Evolutionary conservation across 1,140 invertebrate genomes (phyloP).

Genomic region (Drosophila seguyi): DNA sequence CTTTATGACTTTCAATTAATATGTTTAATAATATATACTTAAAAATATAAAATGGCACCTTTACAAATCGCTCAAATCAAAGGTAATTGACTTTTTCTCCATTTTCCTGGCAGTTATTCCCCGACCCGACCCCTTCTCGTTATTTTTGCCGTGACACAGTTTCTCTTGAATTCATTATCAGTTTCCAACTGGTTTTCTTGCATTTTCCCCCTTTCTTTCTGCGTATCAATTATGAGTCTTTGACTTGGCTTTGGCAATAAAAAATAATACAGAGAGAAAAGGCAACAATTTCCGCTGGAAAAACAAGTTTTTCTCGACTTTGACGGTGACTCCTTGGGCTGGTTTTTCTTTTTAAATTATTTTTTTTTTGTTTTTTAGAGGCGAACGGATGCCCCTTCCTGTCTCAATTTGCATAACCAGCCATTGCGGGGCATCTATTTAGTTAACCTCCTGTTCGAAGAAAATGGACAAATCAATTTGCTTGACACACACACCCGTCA

Average conservation of each 20-base stretch:
- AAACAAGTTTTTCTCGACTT: conserved; percentile 46
- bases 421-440: conserved; percentile 27
- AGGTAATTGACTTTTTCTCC: conserved; percentile 5
- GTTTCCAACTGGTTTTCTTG: conserved; percentile 39
- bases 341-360: conserved; percentile 14
- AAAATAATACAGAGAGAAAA: conserved; percentile 2
- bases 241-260: conserved; percentile 24
- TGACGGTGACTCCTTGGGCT: no score
- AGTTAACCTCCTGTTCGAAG: conserved; percentile 26
- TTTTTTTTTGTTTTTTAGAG: neutral
- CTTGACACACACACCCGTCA: conserved; percentile 14
- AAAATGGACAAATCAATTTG: conserved; percentile 60
- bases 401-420: conserved; percentile 35
- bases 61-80: neutral
- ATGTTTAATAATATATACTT: neutral
- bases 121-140: no score
- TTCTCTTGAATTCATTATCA: conserved; percentile 42
- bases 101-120: neutral
- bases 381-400: conserved; percentile 34
- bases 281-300: conserved; percentile 46
- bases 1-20: conserved; percentile 1
- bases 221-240: conserved; percentile 52
- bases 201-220: conserved; percentile 36
- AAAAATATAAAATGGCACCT: neutral
- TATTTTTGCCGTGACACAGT: conserved; percentile 48